Evolutionary conservation across 2,113 vertebrate genomes (phyloP).

Genomic region (Halichoeres trimaculatus): DNA sequence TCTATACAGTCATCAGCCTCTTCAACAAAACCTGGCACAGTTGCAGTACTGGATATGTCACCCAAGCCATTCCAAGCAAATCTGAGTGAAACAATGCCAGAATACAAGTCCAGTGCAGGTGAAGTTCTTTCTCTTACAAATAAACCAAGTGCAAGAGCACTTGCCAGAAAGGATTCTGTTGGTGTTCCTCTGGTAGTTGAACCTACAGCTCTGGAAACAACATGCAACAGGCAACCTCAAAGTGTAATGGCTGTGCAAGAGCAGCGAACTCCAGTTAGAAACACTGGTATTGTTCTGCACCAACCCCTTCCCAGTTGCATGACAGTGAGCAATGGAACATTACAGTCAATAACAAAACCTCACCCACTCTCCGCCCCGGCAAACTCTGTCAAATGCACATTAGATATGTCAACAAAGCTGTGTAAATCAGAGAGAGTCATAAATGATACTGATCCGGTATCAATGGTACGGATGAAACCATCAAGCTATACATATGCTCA

Average conservation of each 20-base stretch:
- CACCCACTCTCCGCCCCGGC: conserved; percentile 62
- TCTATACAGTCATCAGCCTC: conserved; percentile 24
- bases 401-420: conserved; percentile 75
- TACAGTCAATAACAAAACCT: conserved; percentile 15
- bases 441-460: conserved; percentile 60
- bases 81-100: conserved; percentile 15
- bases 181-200: conserved; percentile 68
- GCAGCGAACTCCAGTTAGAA: conserved; percentile 9
- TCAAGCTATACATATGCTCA: conserved; percentile 47
- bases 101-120: conserved; percentile 10
- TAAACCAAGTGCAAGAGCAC: conserved; percentile 54
- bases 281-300: conserved; percentile 14
- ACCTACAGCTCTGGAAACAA: conserved; percentile 21
- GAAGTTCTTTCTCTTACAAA: conserved; percentile 70
- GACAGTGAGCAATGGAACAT: background rate
- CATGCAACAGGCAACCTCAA: conserved; percentile 16
- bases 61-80: conserved; percentile 56
- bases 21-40: conserved; percentile 76
- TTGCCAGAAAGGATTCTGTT: conserved; percentile 54
- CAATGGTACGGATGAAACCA: conserved; percentile 61
- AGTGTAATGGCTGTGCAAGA: conserved; percentile 12
- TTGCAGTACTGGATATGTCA: conserved; percentile 81
- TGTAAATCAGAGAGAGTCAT: conserved; percentile 7
- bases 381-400: conserved; percentile 65
- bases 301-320: conserved; percentile 4